Evolutionary conservation across 2,797 vertebrate genomes (phyloP), one percentile per base, ranked within the genome.

Genomic region (Spea hammondii): DNA sequence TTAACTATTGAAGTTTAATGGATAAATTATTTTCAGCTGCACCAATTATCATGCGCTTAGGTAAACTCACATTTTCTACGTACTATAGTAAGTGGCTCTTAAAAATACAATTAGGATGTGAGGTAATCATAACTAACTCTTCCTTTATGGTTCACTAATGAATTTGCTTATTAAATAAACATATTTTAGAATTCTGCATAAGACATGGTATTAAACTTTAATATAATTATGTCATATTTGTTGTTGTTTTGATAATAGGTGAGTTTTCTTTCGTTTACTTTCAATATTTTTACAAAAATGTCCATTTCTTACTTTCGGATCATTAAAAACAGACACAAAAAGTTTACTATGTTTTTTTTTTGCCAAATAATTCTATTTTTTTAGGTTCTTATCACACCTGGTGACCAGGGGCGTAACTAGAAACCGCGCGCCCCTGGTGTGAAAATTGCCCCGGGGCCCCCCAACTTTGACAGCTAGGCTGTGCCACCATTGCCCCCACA

Each of bases 111-210:
- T 72, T 60, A 72, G 54, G 9, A 14, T n/a, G 4, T 62, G 55
- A 6, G 46, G 45, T 48, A 59, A 47, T 72, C 55, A 72, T 62
- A 60, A 72, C 57, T 48, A 54, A 48, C 12, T 48, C 44, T 60
- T 47, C 45, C 55, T 72, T 72, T 72, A 72, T 60, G 46, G 13
- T 4, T 48, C 6, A 47, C 57, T 72, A 72, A 72, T 60, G 46
- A 72, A 72, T 7, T 49, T 62, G 55, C 55, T 72, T 62, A 72
- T 72, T 72, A 72, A 72, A 60, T 62, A 72, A 72, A 60, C 71
- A 72, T 72, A 60, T 60, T 47, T 72, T 17, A 47, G 60, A 14
- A 72, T 60, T 72, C 14, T 47, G n/a, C 71, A 55, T 57, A 54
- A 72, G 55, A 13, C 46, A 9, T 47, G 32, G 53, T 17, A 44